Conservation (phyloP, 2,797 vertebrate genomes). For the Triplophysa bombifrons region DNA sequence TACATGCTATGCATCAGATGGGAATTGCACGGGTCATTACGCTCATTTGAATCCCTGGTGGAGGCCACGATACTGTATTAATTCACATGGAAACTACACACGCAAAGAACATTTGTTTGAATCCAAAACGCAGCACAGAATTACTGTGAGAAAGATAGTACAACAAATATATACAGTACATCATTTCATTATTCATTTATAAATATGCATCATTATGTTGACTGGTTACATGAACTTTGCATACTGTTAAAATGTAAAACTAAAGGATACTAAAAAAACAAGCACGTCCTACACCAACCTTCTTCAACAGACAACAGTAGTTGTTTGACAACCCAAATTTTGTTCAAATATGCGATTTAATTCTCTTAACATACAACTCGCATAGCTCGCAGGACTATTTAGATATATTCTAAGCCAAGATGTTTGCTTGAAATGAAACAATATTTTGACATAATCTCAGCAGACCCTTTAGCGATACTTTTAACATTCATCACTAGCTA, state of each 20-base stretch:
- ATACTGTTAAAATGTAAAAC: no score
- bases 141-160: neutral
- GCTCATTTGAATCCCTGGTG: constrained; percentile 26
- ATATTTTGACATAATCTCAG: neutral
- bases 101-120: constrained; percentile 30
- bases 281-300: no score
- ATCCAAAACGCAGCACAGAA: constrained; percentile 2
- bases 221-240: no score
- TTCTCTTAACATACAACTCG: no score
- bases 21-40: constrained; percentile 34
- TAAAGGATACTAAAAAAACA: no score
- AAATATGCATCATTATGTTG: no score
- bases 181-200: no score
- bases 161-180: neutral
- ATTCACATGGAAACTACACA: constrained; percentile 27
- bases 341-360: no score
- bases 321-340: no score
- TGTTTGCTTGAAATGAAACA: neutral
- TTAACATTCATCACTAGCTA: constrained; percentile 10
- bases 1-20: constrained; percentile 43
- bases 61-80: constrained; percentile 13
- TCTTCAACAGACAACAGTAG: no score
- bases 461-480: neutral
- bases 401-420: neutral
- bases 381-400: neutral